Base-by-base conservation (phyloP, 2,113 vertebrate species). In the Gulo gulo region DNA sequence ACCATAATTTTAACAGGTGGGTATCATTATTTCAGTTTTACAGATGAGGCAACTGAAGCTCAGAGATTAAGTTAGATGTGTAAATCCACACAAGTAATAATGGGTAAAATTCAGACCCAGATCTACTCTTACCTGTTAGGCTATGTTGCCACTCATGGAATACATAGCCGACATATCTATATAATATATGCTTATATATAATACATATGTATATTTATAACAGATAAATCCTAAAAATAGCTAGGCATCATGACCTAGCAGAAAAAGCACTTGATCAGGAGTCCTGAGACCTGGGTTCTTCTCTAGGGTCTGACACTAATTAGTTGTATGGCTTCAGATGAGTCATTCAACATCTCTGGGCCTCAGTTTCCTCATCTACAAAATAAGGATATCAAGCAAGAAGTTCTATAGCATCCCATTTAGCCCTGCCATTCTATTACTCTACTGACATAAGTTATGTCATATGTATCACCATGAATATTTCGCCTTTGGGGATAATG, bases 361-460 rank as follows among this genome's bases (percentile, higher is more conserved):
- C 29, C 74, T 96, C 80, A 88, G 67, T 94, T 96, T 91, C 34
- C 36, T 52, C 18, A 80, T 57, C 14, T 47, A 55, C 84, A 73
- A 96, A 96, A 96, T 24, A 96, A 96, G 36, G 10, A 93, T 90
- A 81, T 82, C 57, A 95, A 80, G 55, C 13, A 84, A 69, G 96
- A 94, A 8, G 4, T 90, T 84, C 74, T 23, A 31, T 71, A 86
- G 26, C 12, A 88, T 95, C 18, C 11, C 47, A 95, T 79, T 90
- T 89, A 95, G n/a, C 7, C 39, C 63, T 52, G 55, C 8, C 23
- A 91, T 84, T 97, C 73, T 65, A 96, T 71, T 83, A 88, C 16
- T 78, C 29, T 67, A 55, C 81, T 85, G 52, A 89, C 94, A 50
- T 91, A 96, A 89, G 10, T 74, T 96, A 83, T 74, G 26, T 42